phyloP scores from a whole-genome alignment of 1,140 invertebrate genomes.

The Calosoma granatense region DNA sequence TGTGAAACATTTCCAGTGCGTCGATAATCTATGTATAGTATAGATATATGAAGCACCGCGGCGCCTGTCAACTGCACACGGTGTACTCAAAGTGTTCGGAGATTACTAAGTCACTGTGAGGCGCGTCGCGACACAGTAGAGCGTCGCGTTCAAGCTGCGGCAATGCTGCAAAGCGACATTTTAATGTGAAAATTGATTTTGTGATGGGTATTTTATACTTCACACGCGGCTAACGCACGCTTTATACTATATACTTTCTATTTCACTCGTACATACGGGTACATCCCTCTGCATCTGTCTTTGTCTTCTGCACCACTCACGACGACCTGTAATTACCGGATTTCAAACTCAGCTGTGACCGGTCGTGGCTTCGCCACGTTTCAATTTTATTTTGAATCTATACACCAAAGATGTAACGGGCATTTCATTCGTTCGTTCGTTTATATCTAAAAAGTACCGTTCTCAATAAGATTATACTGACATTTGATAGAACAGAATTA shows the following conservation, averaged over 20 bases:
- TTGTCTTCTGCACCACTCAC: neutral
- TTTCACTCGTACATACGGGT: neutral
- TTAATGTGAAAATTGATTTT: conserved; percentile 27
- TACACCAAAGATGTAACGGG: no score
- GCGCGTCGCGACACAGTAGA: no score
- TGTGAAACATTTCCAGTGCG: neutral
- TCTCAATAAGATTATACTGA: no score
- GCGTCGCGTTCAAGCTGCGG: no score
- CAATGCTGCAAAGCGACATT: conserved; percentile 24
- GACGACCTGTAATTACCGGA: neutral
- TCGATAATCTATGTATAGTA: conserved; percentile 6
- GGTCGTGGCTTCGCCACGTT: no score
- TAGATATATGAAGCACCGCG: neutral
- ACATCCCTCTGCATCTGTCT: neutral
- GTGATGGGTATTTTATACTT: conserved; percentile 24
- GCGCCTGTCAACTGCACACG: neutral
- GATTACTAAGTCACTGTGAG: conserved; percentile 12
- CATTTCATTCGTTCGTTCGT: no score
- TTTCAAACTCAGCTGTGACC: neutral
- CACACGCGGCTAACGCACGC: no score
- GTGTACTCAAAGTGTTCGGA: neutral
- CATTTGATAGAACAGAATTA: no score
- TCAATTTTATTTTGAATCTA: no score
- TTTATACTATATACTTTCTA: no score
- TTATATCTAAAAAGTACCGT: no score